Evolutionary conservation across 2,888 invertebrate genomes (phyloP).

Genomic region (Trypoxylon attenuatum): DNA sequence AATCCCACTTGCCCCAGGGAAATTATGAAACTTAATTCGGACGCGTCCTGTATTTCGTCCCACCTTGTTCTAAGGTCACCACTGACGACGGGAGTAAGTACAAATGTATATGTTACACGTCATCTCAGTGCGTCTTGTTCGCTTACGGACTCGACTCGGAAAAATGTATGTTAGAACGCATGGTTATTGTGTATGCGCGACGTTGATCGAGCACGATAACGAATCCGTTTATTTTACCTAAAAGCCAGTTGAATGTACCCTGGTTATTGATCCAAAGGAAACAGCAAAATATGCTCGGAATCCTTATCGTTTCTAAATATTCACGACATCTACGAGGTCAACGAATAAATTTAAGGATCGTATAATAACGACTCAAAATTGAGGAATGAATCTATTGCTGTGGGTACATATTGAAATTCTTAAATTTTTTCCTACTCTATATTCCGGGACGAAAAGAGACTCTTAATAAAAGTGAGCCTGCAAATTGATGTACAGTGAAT

Average conservation of each 20-base stretch:
- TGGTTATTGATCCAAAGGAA: slow-evolving; percentile 8
- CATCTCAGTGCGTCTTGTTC: slow-evolving; percentile 6
- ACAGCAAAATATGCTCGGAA: neutral
- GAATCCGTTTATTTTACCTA: slow-evolving; percentile 33
- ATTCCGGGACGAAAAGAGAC: neutral
- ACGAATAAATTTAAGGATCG: neutral
- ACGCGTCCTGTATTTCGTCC: slow-evolving; percentile 47
- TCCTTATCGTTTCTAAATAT: slow-evolving; percentile 12
- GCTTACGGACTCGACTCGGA: slow-evolving; percentile 19
- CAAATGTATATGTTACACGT: neutral
- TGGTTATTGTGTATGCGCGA: slow-evolving; percentile 33
- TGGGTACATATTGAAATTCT: neutral
- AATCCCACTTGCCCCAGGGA: slow-evolving; percentile 56
- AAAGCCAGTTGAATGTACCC: slow-evolving; percentile 2
- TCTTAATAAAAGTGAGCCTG: too few relatives aligned
- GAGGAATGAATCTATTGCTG: neutral
- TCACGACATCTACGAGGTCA: neutral
- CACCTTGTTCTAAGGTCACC: too few relatives aligned
- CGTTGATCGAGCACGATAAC: slow-evolving; percentile 32
- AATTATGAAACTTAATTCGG: slow-evolving; percentile 63
- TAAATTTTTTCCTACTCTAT: neutral
- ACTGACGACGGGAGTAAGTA: neutral
- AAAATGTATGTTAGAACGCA: slow-evolving; percentile 30
- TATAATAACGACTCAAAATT: neutral
- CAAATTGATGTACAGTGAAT: too few relatives aligned